phyloP scores from a whole-genome alignment of 2,113 vertebrate species.

The Manacus vitellinus region DNA sequence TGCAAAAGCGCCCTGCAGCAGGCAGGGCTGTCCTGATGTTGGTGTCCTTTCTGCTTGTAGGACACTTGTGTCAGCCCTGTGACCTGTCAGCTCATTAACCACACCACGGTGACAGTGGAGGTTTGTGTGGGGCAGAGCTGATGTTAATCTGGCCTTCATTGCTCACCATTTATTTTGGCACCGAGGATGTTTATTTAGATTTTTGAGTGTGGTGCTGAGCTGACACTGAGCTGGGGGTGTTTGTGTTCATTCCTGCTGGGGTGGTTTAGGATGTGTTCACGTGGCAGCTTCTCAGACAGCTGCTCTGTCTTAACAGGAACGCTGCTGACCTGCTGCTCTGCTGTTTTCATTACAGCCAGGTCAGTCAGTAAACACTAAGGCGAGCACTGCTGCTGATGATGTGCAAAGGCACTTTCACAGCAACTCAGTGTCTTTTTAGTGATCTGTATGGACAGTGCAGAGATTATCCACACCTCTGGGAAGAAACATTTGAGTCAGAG shows the following conservation, averaged over 20 bases:
- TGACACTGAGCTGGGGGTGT: neutral
- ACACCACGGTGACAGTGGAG: neutral
- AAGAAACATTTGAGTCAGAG: neutral
- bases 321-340: accelerated
- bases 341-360: neutral
- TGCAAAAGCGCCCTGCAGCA: neutral
- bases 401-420: neutral
- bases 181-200: neutral
- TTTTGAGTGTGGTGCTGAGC: neutral
- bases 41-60: neutral
- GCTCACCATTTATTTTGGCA: neutral
- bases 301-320: neutral
- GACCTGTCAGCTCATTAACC: neutral
- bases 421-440: neutral
- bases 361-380: neutral
- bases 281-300: neutral
- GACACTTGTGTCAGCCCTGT: neutral
- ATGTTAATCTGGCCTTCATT: neutral
- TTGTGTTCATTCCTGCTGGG: accelerated
- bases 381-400: neutral
- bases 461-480: neutral
- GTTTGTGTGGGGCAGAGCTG: neutral
- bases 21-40: accelerated
- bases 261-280: neutral
- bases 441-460: neutral